Evolutionary conservation across 2,113 vertebrate species (phyloP).

Genomic region (Xyrauchen texanus): DNA sequence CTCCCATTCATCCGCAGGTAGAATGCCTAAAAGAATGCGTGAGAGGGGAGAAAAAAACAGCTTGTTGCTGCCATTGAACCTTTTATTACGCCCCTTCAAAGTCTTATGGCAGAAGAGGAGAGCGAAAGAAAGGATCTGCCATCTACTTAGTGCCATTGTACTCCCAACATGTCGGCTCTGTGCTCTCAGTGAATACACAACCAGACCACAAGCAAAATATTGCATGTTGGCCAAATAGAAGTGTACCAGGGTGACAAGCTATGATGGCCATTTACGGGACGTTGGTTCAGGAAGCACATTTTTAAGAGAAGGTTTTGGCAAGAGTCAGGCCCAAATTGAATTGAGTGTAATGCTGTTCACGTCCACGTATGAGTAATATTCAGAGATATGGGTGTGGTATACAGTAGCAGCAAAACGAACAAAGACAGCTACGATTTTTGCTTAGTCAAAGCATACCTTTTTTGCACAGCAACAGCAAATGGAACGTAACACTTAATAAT

Average conservation of each 20-base stretch:
- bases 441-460: background rate
- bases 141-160: slow-evolving; percentile 66
- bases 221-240: slow-evolving; percentile 16
- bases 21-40: slow-evolving; percentile 67
- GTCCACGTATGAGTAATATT: background rate
- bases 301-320: background rate
- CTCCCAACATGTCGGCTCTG: slow-evolving; percentile 54
- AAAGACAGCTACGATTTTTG: background rate
- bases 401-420: no score
- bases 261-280: slow-evolving; percentile 13
- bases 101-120: slow-evolving; percentile 65
- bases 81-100: slow-evolving; percentile 76
- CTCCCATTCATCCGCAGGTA: slow-evolving; percentile 78
- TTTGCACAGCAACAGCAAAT: no score
- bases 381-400: background rate
- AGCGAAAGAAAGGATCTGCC: background rate
- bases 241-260: background rate
- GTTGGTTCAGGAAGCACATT: background rate
- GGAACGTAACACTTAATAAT: background rate
- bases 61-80: slow-evolving; percentile 75
- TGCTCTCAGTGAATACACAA: slow-evolving; percentile 2
- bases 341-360: background rate
- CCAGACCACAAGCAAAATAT: slow-evolving; percentile 16
- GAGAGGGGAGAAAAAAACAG: slow-evolving; percentile 62
- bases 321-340: background rate